Evolutionary conservation across 2,113 vertebrate genomes (phyloP).

Genomic region (Cryptoleucopteryx plumbea): DNA sequence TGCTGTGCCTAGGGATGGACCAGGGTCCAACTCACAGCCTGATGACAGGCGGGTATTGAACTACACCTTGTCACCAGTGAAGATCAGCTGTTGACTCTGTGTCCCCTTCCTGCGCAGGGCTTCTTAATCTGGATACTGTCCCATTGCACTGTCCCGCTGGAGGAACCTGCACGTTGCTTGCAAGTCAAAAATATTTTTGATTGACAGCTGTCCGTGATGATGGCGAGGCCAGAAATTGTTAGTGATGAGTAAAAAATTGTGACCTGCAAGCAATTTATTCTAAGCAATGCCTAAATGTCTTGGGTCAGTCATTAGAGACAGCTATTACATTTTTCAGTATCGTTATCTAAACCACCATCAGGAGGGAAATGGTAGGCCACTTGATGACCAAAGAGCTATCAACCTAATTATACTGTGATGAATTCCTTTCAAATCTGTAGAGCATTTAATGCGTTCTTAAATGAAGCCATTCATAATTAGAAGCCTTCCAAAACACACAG

Average conservation of each 20-base stretch:
- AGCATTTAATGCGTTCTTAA: slow-evolving; percentile 33
- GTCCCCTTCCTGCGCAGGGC: neutral
- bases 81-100: neutral
- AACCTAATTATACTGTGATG: slow-evolving; percentile 33
- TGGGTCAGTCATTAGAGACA: neutral
- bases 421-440: slow-evolving; percentile 43
- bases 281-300: neutral
- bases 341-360: neutral
- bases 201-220: neutral
- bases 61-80: neutral
- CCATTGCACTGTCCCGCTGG: neutral
- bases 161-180: neutral
- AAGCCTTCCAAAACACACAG: neutral
- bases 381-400: slow-evolving; percentile 32
- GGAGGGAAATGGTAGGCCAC: neutral
- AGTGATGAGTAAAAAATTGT: neutral
- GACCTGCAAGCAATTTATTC: neutral
- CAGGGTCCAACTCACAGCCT: neutral
- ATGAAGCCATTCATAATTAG: slow-evolving; percentile 42
- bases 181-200: neutral
- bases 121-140: neutral
- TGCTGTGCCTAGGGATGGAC: neutral
- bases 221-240: neutral
- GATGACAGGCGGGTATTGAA: neutral
- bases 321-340: neutral